Evolutionary conservation across 2,888 invertebrate species (phyloP).

Genomic region (Enchytraeus crypticus): DNA sequence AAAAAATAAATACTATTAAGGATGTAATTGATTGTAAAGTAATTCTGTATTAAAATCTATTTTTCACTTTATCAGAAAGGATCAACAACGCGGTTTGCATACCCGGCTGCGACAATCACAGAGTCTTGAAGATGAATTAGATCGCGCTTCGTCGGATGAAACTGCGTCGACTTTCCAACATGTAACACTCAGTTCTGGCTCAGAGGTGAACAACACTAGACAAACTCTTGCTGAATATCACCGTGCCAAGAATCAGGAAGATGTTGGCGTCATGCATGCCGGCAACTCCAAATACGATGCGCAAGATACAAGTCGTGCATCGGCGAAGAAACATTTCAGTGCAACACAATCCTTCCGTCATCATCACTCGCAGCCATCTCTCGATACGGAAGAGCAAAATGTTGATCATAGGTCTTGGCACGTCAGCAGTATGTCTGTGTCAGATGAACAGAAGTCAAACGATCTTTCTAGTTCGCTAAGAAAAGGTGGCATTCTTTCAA

Average conservation of each 20-base stretch:
- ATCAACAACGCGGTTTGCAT: not conserved
- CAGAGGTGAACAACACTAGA: not conserved
- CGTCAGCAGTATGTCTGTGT: too few relatives aligned
- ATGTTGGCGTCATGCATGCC: not conserved
- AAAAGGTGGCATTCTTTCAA: too few relatives aligned
- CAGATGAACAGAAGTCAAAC: too few relatives aligned
- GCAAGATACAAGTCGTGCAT: not conserved
- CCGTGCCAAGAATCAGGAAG: not conserved
- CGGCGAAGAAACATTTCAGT: too few relatives aligned
- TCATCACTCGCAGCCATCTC: not conserved
- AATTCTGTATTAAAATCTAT: too few relatives aligned
- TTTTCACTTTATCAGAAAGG: too few relatives aligned
- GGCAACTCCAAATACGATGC: not conserved
- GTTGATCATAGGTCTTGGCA: too few relatives aligned
- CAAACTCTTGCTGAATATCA: too few relatives aligned
- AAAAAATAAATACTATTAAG: too few relatives aligned
- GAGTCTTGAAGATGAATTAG: not conserved
- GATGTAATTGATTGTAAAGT: too few relatives aligned
- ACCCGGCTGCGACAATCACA: not conserved
- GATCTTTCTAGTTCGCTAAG: too few relatives aligned
- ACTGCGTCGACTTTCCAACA: not conserved
- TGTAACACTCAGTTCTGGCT: not conserved
- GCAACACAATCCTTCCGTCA: not conserved
- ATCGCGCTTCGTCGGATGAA: not conserved
- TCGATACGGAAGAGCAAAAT: not conserved